Conservation (phyloP, 1,140 invertebrate genomes). For the Zaprionus nigranus region DNA sequence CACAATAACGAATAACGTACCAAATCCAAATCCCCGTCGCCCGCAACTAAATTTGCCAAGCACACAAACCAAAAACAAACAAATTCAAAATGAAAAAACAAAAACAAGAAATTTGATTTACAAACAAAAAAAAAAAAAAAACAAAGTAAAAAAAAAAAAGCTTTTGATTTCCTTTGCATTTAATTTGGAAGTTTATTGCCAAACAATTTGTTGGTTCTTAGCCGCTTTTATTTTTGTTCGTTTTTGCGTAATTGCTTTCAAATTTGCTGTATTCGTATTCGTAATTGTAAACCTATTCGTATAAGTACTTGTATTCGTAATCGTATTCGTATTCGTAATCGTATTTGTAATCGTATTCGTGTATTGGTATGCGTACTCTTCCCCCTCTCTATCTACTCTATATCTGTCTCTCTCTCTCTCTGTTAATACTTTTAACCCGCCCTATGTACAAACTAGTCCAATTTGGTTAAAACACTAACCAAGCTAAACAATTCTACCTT, state of each 20-base stretch:
- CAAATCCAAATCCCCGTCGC: constrained; percentile 13
- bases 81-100: constrained; percentile 10
- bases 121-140: constrained; percentile 24
- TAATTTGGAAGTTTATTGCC: constrained; percentile 60
- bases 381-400: neutral
- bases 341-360: constrained; percentile 35
- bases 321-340: constrained; percentile 45
- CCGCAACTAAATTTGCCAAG: constrained; percentile 18
- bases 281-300: constrained; percentile 40
- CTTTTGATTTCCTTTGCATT: constrained; percentile 51
- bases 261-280: constrained; percentile 30
- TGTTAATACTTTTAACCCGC: constrained; percentile 16
- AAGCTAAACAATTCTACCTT: neutral
- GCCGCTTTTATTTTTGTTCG: constrained; percentile 27
- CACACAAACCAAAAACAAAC: constrained; percentile 42
- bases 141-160: constrained; percentile 36
- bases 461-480: constrained; percentile 23
- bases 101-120: constrained; percentile 36
- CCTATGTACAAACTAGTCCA: constrained; percentile 21
- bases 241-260: constrained; percentile 42
- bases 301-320: constrained; percentile 37
- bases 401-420: neutral
- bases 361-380: constrained; percentile 44
- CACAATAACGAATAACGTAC: constrained; percentile 51
- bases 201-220: constrained; percentile 47